Evolutionary conservation across 2,113 vertebrate genomes (phyloP).

Genomic region (Rhinoderma darwinii): DNA sequence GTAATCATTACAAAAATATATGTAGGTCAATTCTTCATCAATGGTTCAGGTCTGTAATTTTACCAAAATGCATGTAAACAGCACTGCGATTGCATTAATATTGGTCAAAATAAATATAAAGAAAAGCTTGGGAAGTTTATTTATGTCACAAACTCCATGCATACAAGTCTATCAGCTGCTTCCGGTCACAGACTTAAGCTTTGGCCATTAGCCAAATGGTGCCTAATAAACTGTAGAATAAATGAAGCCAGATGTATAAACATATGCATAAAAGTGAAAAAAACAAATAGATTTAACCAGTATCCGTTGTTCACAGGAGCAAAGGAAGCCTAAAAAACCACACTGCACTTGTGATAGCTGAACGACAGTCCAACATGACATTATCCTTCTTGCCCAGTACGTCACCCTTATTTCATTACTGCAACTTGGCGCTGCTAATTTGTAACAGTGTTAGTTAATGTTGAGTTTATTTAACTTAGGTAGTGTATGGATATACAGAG

Average conservation of each 20-base stretch:
- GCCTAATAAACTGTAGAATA: not conserved
- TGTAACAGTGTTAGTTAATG: not conserved
- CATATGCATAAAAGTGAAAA: not conserved
- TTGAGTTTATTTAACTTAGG: not conserved
- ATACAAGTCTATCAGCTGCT: not conserved
- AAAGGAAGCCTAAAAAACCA: not conserved
- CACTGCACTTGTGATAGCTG: not conserved
- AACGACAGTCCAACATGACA: not conserved
- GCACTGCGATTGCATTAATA: not conserved
- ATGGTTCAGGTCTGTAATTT: not conserved
- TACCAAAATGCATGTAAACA: not conserved
- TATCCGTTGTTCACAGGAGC: not conserved
- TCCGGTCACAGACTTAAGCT: not conserved
- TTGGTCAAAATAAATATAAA: not conserved
- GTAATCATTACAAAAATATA: no score
- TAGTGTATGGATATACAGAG: not conserved
- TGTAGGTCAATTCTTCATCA: not conserved
- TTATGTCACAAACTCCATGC: not conserved
- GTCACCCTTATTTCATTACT: not conserved
- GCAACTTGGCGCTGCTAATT: not conserved
- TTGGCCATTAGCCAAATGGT: not conserved
- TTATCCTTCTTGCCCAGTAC: not conserved
- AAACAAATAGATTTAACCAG: not conserved
- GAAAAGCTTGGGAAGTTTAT: not conserved
- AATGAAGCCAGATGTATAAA: slow-evolving; percentile 17